A percentile compares a stretch with the other conserved stretches of the same genome.
These are phyloP conservation scores for Deroptyus accipitrinus DNA, from an alignment of 2,113 vertebrate genomes.

Conservation along the genomic window DNA sequence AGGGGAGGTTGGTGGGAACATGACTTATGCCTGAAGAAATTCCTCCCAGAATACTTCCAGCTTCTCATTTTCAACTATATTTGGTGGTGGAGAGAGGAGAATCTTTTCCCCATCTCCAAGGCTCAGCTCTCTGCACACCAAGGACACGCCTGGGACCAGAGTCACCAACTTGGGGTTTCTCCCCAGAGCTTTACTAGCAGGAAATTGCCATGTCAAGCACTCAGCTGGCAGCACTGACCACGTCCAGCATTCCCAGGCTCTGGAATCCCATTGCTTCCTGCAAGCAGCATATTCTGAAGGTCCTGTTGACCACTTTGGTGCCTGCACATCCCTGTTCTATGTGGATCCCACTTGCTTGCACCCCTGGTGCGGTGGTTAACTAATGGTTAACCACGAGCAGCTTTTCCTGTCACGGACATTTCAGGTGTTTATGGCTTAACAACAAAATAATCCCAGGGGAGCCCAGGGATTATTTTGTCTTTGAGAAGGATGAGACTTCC, in stretches of 20 bases:
- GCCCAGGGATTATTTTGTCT: background rate
- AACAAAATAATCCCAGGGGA: background rate
- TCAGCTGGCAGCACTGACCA: background rate
- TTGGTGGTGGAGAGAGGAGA: background rate
- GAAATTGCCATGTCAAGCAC: background rate
- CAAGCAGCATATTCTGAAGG: background rate
- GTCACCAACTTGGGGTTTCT: background rate
- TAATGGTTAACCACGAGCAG: background rate
- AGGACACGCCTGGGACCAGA: background rate
- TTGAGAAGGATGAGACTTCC: background rate
- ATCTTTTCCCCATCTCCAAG: background rate
- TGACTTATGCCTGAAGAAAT: background rate
- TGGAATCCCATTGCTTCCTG: background rate
- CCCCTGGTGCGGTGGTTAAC: accelerated
- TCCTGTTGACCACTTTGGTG: background rate
- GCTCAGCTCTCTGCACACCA: background rate
- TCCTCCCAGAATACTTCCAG: background rate
- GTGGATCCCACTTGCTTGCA: background rate
- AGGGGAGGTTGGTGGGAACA: background rate
- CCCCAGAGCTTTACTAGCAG: background rate
- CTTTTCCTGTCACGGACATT: background rate
- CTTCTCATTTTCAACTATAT: background rate
- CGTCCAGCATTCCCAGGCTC: background rate
- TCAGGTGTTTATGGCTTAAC: background rate
- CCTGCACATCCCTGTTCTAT: background rate